Percentiles rank a stretch among this genome's conserved stretches.
These are phyloP conservation scores for Diorhabda sublineata DNA, from an alignment of 1,140 invertebrate species.

Conservation along the genomic window DNA sequence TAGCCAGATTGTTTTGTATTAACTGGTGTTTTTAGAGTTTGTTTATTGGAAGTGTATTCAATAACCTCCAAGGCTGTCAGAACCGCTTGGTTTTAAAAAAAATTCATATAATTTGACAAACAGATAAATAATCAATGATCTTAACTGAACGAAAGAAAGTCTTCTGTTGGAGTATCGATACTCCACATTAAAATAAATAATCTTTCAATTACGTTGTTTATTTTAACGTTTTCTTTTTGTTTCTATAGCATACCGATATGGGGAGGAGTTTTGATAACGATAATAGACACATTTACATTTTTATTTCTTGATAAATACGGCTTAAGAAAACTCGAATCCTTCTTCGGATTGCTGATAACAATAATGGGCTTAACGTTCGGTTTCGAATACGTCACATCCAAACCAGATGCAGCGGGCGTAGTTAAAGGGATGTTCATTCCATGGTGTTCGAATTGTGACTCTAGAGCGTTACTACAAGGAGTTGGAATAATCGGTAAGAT, in stretches of 20 bases:
- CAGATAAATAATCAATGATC: no score
- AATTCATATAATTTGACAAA: no score
- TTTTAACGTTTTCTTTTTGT: background rate
- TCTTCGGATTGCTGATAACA: slow-evolving; percentile 82
- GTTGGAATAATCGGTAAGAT: slow-evolving; percentile 76
- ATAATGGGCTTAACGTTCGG: slow-evolving; percentile 89
- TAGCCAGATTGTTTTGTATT: no score
- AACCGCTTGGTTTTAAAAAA: no score
- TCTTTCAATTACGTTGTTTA: background rate
- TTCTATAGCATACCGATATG: slow-evolving; percentile 76
- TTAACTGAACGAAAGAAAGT: no score
- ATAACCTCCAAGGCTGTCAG: no score
- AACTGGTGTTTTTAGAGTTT: no score
- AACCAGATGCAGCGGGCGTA: slow-evolving; percentile 68
- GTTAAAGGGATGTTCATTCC: slow-evolving; percentile 83
- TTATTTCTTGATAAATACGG: slow-evolving; percentile 89
- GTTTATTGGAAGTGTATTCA: no score
- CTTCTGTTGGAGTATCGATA: no score
- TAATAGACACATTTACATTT: slow-evolving; percentile 90
- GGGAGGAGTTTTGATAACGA: slow-evolving; percentile 83
- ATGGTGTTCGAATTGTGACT: slow-evolving; percentile 71
- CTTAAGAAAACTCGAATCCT: slow-evolving; percentile 80
- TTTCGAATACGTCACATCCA: slow-evolving; percentile 77
- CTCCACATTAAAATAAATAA: background rate
- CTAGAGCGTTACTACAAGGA: slow-evolving; percentile 69